Conservation (phyloP, 2,113 vertebrate genomes). For the Clarias macrocephalus region DNA sequence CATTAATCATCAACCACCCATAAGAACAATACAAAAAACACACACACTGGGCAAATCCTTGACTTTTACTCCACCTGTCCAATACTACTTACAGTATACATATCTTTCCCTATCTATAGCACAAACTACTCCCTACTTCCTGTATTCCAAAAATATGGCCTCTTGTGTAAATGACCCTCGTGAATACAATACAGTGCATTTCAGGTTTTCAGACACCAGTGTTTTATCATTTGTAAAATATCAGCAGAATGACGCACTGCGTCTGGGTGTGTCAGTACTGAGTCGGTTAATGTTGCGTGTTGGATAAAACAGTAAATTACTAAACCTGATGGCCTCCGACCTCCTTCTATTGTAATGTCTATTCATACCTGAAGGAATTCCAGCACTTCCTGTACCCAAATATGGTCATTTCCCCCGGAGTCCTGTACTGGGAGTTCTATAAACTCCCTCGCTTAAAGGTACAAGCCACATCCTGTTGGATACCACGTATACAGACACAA, state of each 20-base stretch:
- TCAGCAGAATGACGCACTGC: not conserved
- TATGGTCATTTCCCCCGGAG: slow-evolving; percentile 64
- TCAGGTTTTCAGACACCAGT: not conserved
- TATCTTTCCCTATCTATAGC: not conserved
- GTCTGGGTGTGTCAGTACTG: slow-evolving; percentile 9
- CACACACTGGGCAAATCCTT: too few species aligned
- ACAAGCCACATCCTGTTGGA: slow-evolving; percentile 49
- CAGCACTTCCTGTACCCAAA: slow-evolving; percentile 71
- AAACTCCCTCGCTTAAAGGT: slow-evolving; percentile 53
- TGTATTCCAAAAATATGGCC: not conserved
- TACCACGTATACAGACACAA: not conserved
- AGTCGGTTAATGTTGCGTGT: slow-evolving; percentile 47
- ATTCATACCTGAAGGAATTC: slow-evolving; percentile 64
- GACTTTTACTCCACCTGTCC: not conserved
- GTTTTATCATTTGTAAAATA: not conserved
- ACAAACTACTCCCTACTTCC: not conserved
- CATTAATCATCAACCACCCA: not conserved
- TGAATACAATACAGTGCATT: not conserved
- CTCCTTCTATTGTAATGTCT: slow-evolving; percentile 52
- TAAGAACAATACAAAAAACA: not conserved
- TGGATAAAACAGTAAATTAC: slow-evolving; percentile 19
- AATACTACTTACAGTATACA: not conserved
- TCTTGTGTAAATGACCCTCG: not conserved
- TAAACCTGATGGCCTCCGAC: slow-evolving; percentile 37
- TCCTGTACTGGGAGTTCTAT: slow-evolving; percentile 43